These are phyloP conservation scores for Alligator mississippiensis DNA, from an alignment of 2,113 vertebrate genomes.

Conservation along the genomic window DNA sequence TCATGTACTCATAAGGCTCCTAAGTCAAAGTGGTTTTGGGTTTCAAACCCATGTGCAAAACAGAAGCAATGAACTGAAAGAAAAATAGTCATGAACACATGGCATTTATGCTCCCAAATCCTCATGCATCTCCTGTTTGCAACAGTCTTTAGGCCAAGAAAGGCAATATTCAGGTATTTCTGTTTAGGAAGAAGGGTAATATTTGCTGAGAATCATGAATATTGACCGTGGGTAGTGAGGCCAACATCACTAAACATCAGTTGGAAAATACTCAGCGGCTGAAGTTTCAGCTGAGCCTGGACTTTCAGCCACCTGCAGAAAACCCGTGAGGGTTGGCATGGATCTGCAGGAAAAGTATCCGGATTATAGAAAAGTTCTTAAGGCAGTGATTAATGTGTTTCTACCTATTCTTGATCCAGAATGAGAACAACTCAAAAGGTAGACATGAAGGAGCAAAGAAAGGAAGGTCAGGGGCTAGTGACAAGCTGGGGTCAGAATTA, in stretches of 20 bases:
- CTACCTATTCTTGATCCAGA: neutral
- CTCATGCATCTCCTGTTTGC: too few species aligned
- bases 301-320: neutral
- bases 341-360: neutral
- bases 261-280: neutral
- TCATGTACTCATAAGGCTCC: too few species aligned
- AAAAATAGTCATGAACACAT: neutral
- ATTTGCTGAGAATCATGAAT: neutral
- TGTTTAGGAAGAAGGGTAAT: neutral
- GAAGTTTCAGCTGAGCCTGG: neutral
- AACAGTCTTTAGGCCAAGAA: neutral
- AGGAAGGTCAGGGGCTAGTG: neutral
- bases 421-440: neutral
- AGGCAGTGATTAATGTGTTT: neutral
- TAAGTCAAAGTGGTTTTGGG: too few species aligned
- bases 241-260: neutral
- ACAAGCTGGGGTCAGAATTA: neutral
- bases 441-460: neutral
- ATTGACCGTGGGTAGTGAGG: too few species aligned
- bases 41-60: too few species aligned
- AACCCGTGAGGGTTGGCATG: neutral
- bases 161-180: neutral
- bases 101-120: neutral
- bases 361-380: neutral
- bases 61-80: neutral